These are phyloP conservation scores for Axea sp. DNA, from an alignment of 2,888 invertebrate genomes.

Conservation along the genomic window DNA sequence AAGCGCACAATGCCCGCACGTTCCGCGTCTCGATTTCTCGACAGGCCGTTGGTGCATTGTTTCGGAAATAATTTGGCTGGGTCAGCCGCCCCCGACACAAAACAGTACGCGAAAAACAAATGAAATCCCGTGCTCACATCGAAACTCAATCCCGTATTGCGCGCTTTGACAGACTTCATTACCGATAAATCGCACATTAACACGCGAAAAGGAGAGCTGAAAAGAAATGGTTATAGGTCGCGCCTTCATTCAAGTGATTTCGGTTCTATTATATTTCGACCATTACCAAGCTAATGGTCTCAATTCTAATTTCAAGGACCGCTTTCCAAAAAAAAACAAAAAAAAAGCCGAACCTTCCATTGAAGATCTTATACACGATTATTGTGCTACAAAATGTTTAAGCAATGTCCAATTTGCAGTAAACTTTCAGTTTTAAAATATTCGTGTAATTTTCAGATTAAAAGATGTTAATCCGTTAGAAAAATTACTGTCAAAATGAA, in stretches of 20 bases:
- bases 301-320: not conserved
- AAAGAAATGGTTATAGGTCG: slow-evolving; percentile 49
- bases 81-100: slow-evolving; percentile 39
- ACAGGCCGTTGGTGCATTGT: slow-evolving; percentile 49
- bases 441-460: no score
- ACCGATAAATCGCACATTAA: slow-evolving; percentile 51
- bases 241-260: slow-evolving; percentile 28
- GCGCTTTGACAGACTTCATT: slow-evolving; percentile 53
- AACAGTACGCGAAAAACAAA: slow-evolving; percentile 50
- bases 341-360: not conserved
- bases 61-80: slow-evolving; percentile 52
- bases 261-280: slow-evolving; percentile 26
- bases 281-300: not conserved
- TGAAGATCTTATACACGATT: not conserved
- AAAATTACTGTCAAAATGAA: no score
- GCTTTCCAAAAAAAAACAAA: not conserved
- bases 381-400: no score
- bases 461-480: no score
- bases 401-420: no score
- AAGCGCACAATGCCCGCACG: slow-evolving; percentile 43
- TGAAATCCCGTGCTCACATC: slow-evolving; percentile 29
- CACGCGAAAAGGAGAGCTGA: slow-evolving; percentile 15
- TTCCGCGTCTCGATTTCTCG: slow-evolving; percentile 37
- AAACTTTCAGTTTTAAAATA: no score
- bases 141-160: slow-evolving; percentile 35